Conservation (phyloP, 2,797 vertebrate genomes). For the Hoplostethus atlanticus region DNA sequence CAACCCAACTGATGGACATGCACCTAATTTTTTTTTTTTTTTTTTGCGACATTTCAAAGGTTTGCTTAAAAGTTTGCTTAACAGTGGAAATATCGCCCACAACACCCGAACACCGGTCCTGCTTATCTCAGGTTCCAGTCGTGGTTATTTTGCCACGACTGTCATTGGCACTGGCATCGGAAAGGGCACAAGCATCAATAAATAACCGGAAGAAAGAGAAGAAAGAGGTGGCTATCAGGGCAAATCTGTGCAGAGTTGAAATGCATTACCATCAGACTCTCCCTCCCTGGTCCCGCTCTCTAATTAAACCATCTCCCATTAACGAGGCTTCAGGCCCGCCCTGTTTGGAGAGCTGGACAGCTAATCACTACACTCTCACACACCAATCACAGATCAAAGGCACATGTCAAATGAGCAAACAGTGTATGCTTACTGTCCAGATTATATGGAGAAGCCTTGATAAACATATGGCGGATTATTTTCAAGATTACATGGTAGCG, state of each 20-base stretch:
- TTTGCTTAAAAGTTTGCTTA: too few relatives aligned
- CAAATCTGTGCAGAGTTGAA: constrained; percentile 37
- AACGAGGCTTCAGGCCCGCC: constrained; percentile 60
- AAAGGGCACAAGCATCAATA: constrained; percentile 65
- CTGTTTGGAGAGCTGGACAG: constrained; percentile 59
- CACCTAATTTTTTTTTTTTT: too few relatives aligned
- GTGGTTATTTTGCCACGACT: too few relatives aligned
- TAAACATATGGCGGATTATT: constrained; percentile 48
- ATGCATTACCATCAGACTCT: constrained; percentile 57
- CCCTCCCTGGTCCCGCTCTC: constrained; percentile 35
- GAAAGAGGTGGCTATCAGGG: constrained; percentile 22
- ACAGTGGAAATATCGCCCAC: too few relatives aligned
- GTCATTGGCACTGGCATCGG: neutral
- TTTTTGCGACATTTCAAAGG: too few relatives aligned
- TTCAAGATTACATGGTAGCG: constrained; percentile 30
- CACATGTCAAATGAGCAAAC: constrained; percentile 64
- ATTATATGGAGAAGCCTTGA: constrained; percentile 46
- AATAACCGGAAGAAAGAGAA: constrained; percentile 33
- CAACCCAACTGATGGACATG: too few relatives aligned
- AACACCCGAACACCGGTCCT: too few relatives aligned
- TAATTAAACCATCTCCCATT: constrained; percentile 73
- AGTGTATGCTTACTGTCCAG: constrained; percentile 41
- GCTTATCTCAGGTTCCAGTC: too few relatives aligned
- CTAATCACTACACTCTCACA: constrained; percentile 63
- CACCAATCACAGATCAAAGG: constrained; percentile 61